A percentile compares a stretch with the other conserved stretches of the same genome.
These are phyloP conservation scores for Drosophila ambigua DNA, from an alignment of 1,140 invertebrate species.

Conservation along the genomic window DNA sequence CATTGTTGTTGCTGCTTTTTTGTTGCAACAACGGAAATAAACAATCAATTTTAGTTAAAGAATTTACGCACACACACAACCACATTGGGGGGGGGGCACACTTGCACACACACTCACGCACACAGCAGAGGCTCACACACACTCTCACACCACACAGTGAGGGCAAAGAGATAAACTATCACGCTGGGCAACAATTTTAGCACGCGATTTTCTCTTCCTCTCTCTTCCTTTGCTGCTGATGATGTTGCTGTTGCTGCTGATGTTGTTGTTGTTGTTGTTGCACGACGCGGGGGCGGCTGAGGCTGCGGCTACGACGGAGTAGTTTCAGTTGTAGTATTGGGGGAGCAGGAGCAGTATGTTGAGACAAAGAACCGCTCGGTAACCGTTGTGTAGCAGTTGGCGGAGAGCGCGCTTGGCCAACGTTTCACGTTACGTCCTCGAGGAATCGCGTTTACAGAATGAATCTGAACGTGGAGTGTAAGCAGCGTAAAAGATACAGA, in stretches of 20 bases:
- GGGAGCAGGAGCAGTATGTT: slow-evolving; percentile 20
- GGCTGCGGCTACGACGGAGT: neutral
- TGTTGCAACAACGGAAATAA: slow-evolving; percentile 73
- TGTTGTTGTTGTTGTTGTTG: neutral
- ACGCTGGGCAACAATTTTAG: slow-evolving; percentile 13
- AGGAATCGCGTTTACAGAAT: slow-evolving; percentile 84
- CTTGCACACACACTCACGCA: slow-evolving; percentile 14
- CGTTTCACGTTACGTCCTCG: slow-evolving; percentile 84
- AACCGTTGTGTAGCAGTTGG: slow-evolving; percentile 67
- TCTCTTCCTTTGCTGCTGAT: neutral
- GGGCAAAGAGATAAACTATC: slow-evolving; percentile 16
- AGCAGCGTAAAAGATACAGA: slow-evolving; percentile 83
- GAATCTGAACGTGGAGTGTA: slow-evolving; percentile 84
- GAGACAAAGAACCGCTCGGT: slow-evolving; percentile 53
- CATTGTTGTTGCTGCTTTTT: slow-evolving; percentile 36
- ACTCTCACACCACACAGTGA: neutral
- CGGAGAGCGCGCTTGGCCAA: slow-evolving; percentile 75
- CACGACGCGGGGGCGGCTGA: slow-evolving; percentile 13
- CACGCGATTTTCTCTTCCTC: slow-evolving; percentile 8
- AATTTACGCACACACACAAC: slow-evolving; percentile 72
- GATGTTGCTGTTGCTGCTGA: neutral
- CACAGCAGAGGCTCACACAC: slow-evolving; percentile 15
- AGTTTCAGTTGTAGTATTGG: slow-evolving; percentile 18
- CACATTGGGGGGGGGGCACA: slow-evolving; percentile 44
- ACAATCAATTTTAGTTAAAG: slow-evolving; percentile 83